Conservation (phyloP, 2,797 vertebrate species). For the Microchirus variegatus region DNA sequence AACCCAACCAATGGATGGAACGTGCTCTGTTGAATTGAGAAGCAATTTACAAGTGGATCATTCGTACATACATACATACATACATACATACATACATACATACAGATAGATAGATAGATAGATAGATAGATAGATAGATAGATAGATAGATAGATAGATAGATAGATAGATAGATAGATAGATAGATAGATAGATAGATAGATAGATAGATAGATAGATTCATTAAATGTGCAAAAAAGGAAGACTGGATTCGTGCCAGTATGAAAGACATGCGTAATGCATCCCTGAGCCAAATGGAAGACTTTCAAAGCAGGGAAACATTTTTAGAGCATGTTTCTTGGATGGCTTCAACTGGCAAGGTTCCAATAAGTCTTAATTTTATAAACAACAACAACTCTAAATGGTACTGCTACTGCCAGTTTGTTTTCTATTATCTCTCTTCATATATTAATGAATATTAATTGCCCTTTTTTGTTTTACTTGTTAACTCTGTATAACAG, state of each 20-base stretch:
- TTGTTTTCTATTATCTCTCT: not conserved
- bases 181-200: not conserved
- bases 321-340: conserved; percentile 13
- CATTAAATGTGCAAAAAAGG: conserved; percentile 15
- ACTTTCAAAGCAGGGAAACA: conserved; percentile 25
- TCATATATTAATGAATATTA: not conserved
- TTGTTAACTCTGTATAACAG: not conserved
- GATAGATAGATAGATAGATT: conserved; percentile 39
- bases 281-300: conserved; percentile 32
- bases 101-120: conserved; percentile 14
- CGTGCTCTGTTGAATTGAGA: conserved; percentile 34
- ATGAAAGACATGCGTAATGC: conserved; percentile 30
- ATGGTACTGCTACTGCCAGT: not conserved
- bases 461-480: not conserved
- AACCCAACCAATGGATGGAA: conserved; percentile 71
- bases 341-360: conserved; percentile 22
- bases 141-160: conserved; percentile 12
- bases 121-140: conserved; percentile 28
- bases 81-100: no score
- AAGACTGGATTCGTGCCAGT: conserved; percentile 6
- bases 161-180: conserved; percentile 17
- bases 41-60: not conserved
- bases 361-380: conserved; percentile 5
- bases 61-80: no score
- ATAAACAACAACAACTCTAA: not conserved